These are phyloP conservation scores for Euclidia mi DNA, from an alignment of 2,888 invertebrate genomes.

Conservation along the genomic window DNA sequence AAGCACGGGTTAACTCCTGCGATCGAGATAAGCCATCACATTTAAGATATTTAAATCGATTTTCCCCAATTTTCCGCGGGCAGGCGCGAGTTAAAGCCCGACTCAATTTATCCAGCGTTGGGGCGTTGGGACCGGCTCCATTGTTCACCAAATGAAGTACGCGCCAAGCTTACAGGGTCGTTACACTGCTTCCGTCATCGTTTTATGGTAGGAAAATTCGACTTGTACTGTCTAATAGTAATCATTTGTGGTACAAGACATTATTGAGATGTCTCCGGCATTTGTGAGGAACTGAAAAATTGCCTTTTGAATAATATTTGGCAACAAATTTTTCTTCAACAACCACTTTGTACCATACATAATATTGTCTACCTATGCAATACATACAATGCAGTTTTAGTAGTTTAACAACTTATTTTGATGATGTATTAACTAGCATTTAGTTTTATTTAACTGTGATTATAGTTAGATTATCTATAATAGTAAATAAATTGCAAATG, in stretches of 20 bases:
- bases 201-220: constrained; percentile 63
- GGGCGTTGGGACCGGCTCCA: constrained; percentile 78
- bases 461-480: too few species aligned
- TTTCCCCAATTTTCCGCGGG: constrained; percentile 88
- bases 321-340: too few species aligned
- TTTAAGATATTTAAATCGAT: constrained; percentile 90
- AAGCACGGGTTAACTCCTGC: constrained; percentile 71
- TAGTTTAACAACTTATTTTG: too few species aligned
- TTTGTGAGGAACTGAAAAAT: too few species aligned
- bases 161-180: constrained; percentile 77
- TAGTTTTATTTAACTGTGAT: too few species aligned
- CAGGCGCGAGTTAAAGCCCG: constrained; percentile 82
- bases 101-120: constrained; percentile 87
- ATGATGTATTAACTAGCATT: too few species aligned
- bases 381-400: too few species aligned
- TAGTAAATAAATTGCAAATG: too few species aligned
- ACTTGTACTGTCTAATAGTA: constrained; percentile 48
- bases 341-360: too few species aligned
- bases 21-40: constrained; percentile 87
- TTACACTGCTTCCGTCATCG: constrained; percentile 79
- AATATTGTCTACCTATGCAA: too few species aligned
- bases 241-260: constrained; percentile 19
- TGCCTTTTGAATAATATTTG: too few species aligned
- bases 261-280: constrained; percentile 11
- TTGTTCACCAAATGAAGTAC: constrained; percentile 89